phyloP scores from a whole-genome alignment of 2,888 invertebrate genomes.

The Tolmerus cingulatus region DNA sequence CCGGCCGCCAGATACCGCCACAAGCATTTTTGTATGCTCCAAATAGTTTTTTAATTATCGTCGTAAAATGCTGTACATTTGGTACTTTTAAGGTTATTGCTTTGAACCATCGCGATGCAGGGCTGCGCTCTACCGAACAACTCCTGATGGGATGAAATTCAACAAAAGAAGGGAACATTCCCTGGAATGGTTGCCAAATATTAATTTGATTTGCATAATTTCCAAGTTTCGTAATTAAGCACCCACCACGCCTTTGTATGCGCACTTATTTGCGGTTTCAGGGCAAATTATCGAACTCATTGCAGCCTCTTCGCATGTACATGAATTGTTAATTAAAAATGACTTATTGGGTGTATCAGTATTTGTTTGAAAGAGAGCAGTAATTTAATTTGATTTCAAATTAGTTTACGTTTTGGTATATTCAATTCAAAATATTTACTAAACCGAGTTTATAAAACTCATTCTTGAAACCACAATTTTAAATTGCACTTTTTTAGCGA shows the following conservation, averaged over 20 bases:
- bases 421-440: not conserved
- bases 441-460: not conserved
- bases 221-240: not conserved
- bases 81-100: conserved; percentile 21
- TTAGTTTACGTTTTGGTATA: not conserved
- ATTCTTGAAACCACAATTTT: not conserved
- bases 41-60: conserved; percentile 31
- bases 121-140: not conserved
- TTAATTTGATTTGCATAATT: conserved; percentile 10
- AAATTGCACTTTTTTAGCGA: not conserved
- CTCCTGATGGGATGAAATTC: not conserved
- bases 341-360: not conserved
- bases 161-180: not conserved
- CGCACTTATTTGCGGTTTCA: not conserved
- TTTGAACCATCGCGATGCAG: not conserved
- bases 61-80: conserved; percentile 5
- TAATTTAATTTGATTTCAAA: not conserved
- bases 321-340: not conserved
- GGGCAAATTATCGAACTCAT: not conserved
- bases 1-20: not conserved
- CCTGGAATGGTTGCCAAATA: not conserved
- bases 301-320: not conserved
- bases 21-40: conserved; percentile 22
- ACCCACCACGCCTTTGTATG: not conserved
- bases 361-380: not conserved